These are phyloP conservation scores for Tichodroma muraria DNA, from an alignment of 2,113 vertebrate genomes.

Conservation along the genomic window DNA sequence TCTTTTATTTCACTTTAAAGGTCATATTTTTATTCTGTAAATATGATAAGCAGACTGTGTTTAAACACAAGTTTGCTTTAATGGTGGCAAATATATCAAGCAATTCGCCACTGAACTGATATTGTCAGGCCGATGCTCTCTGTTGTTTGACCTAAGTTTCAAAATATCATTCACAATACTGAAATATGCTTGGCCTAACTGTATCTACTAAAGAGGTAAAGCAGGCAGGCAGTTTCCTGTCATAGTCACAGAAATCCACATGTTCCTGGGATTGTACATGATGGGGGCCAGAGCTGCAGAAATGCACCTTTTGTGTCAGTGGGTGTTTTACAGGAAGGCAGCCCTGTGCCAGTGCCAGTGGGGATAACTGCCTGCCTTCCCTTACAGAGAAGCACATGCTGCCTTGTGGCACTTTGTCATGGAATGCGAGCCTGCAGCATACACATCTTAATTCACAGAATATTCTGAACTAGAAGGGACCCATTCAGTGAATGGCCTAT, in stretches of 20 bases:
- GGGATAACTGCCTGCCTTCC: not conserved
- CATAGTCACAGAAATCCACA: fast-evolving
- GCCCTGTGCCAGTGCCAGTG: not conserved
- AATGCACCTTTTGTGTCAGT: not conserved
- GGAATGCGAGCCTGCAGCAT: not conserved
- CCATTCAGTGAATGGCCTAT: not conserved
- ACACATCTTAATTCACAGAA: not conserved
- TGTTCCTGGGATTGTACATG: not conserved
- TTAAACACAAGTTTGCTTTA: not conserved
- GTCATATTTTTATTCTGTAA: not conserved
- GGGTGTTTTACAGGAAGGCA: not conserved
- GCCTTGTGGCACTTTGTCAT: not conserved
- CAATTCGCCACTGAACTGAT: not conserved
- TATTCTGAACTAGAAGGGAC: not conserved
- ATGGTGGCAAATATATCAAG: not conserved
- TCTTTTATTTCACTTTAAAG: not conserved
- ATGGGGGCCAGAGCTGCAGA: not conserved
- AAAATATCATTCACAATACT: not conserved
- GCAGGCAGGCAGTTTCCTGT: not conserved
- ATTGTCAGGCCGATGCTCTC: not conserved
- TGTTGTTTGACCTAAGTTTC: not conserved
- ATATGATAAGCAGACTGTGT: not conserved
- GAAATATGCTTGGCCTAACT: not conserved
- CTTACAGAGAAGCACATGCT: not conserved
- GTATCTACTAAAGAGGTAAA: not conserved